phyloP scores from a whole-genome alignment of 1,140 invertebrate species.

The Drosophila littoralis region DNA sequence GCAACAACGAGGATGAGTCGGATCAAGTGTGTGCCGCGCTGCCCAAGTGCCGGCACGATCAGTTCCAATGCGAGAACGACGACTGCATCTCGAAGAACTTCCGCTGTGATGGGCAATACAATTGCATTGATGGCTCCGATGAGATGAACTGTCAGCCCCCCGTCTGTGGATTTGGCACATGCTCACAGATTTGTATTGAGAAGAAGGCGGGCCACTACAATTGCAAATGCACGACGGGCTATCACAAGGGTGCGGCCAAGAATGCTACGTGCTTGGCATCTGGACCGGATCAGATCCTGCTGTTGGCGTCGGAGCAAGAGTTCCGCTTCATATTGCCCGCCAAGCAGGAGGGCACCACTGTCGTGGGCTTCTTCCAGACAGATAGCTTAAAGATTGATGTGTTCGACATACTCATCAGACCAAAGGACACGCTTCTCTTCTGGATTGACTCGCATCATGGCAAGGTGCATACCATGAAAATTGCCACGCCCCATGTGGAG shows the following conservation, averaged over 20 bases:
- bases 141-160: conserved; percentile 89
- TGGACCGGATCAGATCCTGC: conserved; percentile 86
- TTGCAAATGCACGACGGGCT: conserved; percentile 90
- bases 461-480: conserved; percentile 83
- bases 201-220: conserved; percentile 87
- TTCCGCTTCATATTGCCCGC: conserved; percentile 87
- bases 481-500: conserved; percentile 73
- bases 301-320: conserved; percentile 88
- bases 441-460: conserved; percentile 86
- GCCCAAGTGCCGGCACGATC: conserved; percentile 88
- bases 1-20: conserved; percentile 87
- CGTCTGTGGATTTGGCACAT: conserved; percentile 88
- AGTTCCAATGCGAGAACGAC: conserved; percentile 90
- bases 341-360: conserved; percentile 85
- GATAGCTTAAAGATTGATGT: conserved; percentile 85
- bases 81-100: conserved; percentile 91
- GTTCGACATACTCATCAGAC: conserved; percentile 85
- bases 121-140: conserved; percentile 89
- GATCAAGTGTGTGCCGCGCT: conserved; percentile 86
- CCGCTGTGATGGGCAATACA: conserved; percentile 88
- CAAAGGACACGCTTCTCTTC: conserved; percentile 85
- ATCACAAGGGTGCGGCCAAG: conserved; percentile 85
- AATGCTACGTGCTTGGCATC: conserved; percentile 86
- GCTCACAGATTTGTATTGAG: conserved; percentile 90
- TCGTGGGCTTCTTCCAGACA: conserved; percentile 79